Evolutionary conservation across 1,140 invertebrate genomes (phyloP).

Genomic region (Marisa cornuarietis): DNA sequence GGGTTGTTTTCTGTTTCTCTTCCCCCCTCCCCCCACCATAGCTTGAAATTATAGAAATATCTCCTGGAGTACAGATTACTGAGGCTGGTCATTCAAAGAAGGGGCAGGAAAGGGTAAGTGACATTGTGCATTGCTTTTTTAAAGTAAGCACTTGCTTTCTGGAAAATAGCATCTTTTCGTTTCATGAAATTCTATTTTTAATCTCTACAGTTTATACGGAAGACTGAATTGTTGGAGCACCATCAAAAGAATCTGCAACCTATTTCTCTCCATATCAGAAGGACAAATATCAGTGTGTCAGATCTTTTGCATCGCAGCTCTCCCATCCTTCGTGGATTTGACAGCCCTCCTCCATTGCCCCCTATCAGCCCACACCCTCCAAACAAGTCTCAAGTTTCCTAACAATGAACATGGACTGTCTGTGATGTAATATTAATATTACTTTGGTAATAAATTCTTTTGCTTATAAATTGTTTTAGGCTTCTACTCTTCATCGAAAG

Average conservation of each 20-base stretch:
- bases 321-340: constrained; percentile 52
- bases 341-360: constrained; percentile 54
- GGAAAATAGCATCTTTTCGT: not conserved
- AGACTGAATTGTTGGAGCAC: constrained; percentile 47
- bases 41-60: constrained; percentile 62
- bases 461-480: not conserved
- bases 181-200: not conserved
- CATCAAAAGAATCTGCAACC: constrained; percentile 47
- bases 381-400: not conserved
- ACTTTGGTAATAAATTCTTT: not conserved
- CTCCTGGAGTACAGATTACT: constrained; percentile 56
- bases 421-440: not conserved
- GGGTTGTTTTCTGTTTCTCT: too few relatives aligned
- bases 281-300: constrained; percentile 44
- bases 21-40: constrained; percentile 26
- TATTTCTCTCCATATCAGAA: constrained; percentile 34
- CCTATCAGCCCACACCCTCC: constrained; percentile 55
- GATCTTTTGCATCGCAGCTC: constrained; percentile 57
- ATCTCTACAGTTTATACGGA: constrained; percentile 50
- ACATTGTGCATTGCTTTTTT: not conserved
- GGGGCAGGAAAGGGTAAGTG: constrained; percentile 56
- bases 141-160: not conserved
- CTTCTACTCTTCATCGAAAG: too few relatives aligned
- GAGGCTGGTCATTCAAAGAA: constrained; percentile 58
- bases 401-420: not conserved